phyloP scores from a whole-genome alignment of 2,113 vertebrate genomes.

The Eonycteris spelaea region DNA sequence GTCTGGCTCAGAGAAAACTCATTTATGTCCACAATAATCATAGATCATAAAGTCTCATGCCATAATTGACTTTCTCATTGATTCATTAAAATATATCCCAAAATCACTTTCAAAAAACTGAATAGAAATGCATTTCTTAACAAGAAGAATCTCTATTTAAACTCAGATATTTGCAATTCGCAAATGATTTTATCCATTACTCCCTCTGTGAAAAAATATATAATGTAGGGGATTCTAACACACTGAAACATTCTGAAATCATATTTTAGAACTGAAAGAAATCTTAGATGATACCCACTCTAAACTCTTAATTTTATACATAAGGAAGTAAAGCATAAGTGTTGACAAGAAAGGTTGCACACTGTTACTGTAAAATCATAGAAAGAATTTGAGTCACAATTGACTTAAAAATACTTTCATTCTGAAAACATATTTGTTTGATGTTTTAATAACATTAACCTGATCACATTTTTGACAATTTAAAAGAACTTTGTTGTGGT shows the following conservation, averaged over 20 bases:
- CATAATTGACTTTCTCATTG: background rate
- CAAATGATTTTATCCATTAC: conserved; percentile 2
- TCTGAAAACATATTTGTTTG: background rate
- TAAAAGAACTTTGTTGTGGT: background rate
- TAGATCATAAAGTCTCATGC: background rate
- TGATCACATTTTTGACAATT: background rate
- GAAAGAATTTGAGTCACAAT: background rate
- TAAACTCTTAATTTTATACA: background rate
- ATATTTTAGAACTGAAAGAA: background rate
- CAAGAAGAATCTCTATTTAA: background rate
- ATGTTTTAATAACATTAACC: background rate
- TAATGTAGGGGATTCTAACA: background rate
- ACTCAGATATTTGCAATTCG: background rate
- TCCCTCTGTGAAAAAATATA: background rate
- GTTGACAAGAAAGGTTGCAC: background rate
- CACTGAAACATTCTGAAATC: background rate
- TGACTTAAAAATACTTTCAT: background rate
- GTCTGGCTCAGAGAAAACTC: background rate
- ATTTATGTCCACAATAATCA: background rate
- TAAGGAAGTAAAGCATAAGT: background rate
- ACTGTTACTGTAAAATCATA: background rate
- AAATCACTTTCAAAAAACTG: background rate
- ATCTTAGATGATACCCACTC: background rate
- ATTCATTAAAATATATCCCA: background rate
- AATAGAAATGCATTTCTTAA: background rate